Conservation (phyloP, 2,888 invertebrate genomes). For the Allophyes oxyacanthae region DNA sequence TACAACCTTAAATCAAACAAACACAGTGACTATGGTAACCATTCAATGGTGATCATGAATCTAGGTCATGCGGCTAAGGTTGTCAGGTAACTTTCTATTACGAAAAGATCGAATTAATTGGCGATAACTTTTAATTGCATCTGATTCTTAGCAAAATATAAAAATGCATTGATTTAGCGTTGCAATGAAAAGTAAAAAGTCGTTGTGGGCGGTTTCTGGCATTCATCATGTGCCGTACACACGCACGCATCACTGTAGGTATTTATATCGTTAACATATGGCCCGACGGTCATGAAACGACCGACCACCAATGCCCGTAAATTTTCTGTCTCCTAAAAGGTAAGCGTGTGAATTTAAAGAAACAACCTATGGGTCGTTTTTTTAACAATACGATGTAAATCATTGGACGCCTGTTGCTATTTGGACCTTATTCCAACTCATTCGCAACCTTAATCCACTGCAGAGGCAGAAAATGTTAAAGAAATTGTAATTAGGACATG, state of each 20-base stretch:
- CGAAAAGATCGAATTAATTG: conserved; percentile 46
- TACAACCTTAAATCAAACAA: conserved; percentile 64
- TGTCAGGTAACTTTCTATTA: conserved; percentile 59
- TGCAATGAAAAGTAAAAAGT: conserved; percentile 38
- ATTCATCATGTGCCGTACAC: conserved; percentile 74
- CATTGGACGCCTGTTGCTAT: neutral
- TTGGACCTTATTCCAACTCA: too few species aligned
- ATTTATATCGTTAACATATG: conserved; percentile 86
- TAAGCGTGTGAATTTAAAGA: conserved; percentile 45
- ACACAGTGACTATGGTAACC: conserved; percentile 64
- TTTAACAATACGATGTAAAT: conserved; percentile 4
- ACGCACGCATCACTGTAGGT: conserved; percentile 65
- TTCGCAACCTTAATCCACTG: too few species aligned
- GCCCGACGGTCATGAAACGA: conserved; percentile 71
- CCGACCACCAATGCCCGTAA: conserved; percentile 69
- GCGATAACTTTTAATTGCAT: conserved; percentile 36
- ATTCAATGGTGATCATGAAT: conserved; percentile 63
- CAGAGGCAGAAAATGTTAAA: too few species aligned
- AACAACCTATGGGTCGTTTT: conserved; percentile 17
- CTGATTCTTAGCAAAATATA: conserved; percentile 20
- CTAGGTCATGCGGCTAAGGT: conserved; percentile 65
- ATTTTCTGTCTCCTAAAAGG: conserved; percentile 55
- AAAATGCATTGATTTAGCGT: conserved; percentile 20
- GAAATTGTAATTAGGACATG: too few species aligned
- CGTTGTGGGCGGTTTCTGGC: conserved; percentile 82